Conservation (phyloP, 2,113 vertebrate genomes). For the Mellivora capensis region DNA sequence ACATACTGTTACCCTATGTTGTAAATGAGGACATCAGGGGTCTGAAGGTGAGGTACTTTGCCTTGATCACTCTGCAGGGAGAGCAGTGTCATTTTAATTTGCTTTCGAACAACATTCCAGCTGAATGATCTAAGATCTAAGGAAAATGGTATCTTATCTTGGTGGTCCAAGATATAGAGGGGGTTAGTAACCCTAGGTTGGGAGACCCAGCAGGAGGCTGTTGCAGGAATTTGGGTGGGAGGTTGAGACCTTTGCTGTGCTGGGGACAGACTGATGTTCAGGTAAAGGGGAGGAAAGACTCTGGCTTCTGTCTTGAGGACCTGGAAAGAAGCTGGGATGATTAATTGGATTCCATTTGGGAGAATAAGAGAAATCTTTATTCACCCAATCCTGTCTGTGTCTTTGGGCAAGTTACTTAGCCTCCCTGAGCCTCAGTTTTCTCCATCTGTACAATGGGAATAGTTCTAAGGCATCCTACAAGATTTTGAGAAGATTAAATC, state of each 20-base stretch:
- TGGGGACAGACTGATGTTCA: background rate
- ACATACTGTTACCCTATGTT: rapidly evolving
- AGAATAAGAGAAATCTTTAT: background rate
- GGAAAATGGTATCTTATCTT: background rate
- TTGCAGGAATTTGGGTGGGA: background rate
- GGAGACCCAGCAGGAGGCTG: background rate
- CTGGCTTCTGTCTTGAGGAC: background rate
- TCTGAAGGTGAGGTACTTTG: background rate
- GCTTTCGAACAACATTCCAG: background rate
- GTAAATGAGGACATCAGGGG: background rate
- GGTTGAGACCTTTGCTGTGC: background rate
- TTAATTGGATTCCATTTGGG: background rate
- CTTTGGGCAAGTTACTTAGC: background rate
- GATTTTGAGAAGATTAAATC: background rate
- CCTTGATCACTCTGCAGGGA: background rate
- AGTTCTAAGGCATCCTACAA: no score
- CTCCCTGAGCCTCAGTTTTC: background rate
- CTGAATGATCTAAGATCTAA: background rate
- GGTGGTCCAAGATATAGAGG: background rate
- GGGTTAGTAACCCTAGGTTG: background rate
- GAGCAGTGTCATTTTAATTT: background rate
- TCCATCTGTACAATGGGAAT: background rate
- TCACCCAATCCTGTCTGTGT: rapidly evolving
- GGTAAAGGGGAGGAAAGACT: background rate
- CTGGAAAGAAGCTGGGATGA: background rate